Base-by-base conservation (phyloP, 37 sponge, comb jelly and placozoan genomes). In the Spongilla lacustris region DNA sequence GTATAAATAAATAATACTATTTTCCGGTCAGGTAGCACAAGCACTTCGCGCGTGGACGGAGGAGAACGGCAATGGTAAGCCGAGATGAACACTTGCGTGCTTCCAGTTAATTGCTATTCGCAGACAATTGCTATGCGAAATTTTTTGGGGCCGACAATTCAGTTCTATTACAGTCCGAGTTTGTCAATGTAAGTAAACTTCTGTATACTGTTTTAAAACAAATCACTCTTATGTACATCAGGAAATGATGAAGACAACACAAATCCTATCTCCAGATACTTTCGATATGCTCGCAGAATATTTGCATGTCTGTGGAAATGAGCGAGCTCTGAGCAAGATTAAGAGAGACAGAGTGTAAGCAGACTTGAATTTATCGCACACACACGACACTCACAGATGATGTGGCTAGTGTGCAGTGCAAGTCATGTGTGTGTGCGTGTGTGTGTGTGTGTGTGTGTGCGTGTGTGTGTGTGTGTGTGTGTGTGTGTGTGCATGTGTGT, bases 261-360 rank as follows among this genome's bases (percentile, higher is more conserved):
- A 5, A 21, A 82, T 75, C 21, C 72, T 90, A 14, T 33, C 82
- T 29, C 33, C 38, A 4, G 86, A 90, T 1, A 25, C 28, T 14
- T 85, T 90, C 72, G 14, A 69, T n/a, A 4, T 6, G 33, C 34
- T 85, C 23, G 81, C 81, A 13, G 66, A 81, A 29, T 70, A 90
- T 71, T 36, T 90, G 26, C 9, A 9, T 4, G 23, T 81, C 36
- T 85, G 82, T 81, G 86, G 81, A 29, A 33, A 25, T 35, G 86
- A 81, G 41, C 36, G 68, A 5, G 27, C 38, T 37, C 58, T 37
- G 30, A 66, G 17, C 24, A 71, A 66, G 41, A 50, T 68, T 0
- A 84, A 69, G 66, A 68, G 77, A 36, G 30, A 68, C 0, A 80
- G 90, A 58, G 67, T 76, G 90, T 85, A 11, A 0, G 72, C 2